phyloP scores from a whole-genome alignment of 1,140 invertebrate genomes.

The Lamellibrachia luymesi region DNA sequence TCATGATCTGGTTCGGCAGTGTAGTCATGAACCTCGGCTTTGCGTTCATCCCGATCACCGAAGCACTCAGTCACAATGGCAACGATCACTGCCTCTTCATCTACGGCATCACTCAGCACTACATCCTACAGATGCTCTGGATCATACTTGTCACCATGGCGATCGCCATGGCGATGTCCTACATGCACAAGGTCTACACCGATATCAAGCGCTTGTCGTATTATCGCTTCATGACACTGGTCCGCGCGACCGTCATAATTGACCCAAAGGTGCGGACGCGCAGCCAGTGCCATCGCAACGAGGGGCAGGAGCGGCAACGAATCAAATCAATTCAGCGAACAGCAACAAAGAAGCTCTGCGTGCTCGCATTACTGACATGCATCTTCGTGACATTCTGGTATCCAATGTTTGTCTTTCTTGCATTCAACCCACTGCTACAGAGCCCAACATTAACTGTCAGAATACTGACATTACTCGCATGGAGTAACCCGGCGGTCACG shows the following conservation, averaged over 20 bases:
- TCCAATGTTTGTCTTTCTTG: slow-evolving; percentile 81
- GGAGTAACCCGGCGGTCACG: slow-evolving; percentile 45
- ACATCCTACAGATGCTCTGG: slow-evolving; percentile 86
- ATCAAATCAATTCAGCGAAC: slow-evolving; percentile 11
- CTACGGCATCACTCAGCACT: slow-evolving; percentile 73
- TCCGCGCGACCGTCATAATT: slow-evolving; percentile 38
- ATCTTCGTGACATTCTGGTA: slow-evolving; percentile 86
- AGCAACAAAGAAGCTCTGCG: neutral
- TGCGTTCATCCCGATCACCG: slow-evolving; percentile 65
- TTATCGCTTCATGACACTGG: slow-evolving; percentile 38
- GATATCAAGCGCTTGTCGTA: slow-evolving; percentile 63
- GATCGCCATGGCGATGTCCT: slow-evolving; percentile 79
- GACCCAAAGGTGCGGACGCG: slow-evolving; percentile 29
- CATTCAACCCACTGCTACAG: slow-evolving; percentile 55
- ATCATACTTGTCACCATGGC: slow-evolving; percentile 84
- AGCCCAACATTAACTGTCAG: slow-evolving; percentile 37
- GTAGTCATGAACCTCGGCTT: slow-evolving; percentile 87
- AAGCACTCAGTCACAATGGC: slow-evolving; percentile 16
- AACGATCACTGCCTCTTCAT: slow-evolving; percentile 77
- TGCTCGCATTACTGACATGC: slow-evolving; percentile 65
- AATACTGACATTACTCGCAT: slow-evolving; percentile 56
- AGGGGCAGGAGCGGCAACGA: neutral
- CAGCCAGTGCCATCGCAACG: neutral
- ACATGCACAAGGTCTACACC: slow-evolving; percentile 78
- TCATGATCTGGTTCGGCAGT: slow-evolving; percentile 85